These are phyloP conservation scores for Microcebus griseorufus DNA, from an alignment of 2,113 vertebrate genomes.

Conservation along the genomic window DNA sequence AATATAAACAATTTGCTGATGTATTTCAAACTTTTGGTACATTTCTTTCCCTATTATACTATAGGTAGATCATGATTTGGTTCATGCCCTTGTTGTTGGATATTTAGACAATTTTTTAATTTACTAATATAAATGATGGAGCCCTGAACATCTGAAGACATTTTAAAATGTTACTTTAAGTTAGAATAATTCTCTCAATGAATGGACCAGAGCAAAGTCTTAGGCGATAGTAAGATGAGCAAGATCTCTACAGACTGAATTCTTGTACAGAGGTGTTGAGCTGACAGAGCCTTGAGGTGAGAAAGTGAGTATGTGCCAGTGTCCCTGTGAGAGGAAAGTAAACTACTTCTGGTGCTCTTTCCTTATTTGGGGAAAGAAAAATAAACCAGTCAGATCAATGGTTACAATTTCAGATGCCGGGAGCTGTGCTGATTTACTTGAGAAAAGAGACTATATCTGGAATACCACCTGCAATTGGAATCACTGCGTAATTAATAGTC, in stretches of 20 bases:
- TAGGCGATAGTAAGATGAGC: not conserved
- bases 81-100: not conserved
- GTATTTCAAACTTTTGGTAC: not conserved
- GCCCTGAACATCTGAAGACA: not conserved
- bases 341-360: not conserved
- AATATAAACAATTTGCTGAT: not conserved
- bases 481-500: not conserved
- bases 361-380: not conserved
- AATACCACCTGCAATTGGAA: not conserved
- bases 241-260: not conserved
- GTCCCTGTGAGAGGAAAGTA: not conserved
- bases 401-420: not conserved
- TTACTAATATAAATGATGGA: not conserved
- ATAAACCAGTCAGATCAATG: not conserved
- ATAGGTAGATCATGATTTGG: not conserved
- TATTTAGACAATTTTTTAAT: not conserved
- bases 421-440: not conserved
- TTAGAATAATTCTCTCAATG: not conserved
- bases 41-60: not conserved
- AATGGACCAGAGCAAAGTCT: not conserved
- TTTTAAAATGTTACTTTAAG: not conserved
- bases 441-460: not conserved
- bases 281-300: not conserved
- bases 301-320: not conserved
- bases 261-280: not conserved